Conservation (phyloP, 2,888 invertebrate genomes). For the Oeneis ivallda region DNA sequence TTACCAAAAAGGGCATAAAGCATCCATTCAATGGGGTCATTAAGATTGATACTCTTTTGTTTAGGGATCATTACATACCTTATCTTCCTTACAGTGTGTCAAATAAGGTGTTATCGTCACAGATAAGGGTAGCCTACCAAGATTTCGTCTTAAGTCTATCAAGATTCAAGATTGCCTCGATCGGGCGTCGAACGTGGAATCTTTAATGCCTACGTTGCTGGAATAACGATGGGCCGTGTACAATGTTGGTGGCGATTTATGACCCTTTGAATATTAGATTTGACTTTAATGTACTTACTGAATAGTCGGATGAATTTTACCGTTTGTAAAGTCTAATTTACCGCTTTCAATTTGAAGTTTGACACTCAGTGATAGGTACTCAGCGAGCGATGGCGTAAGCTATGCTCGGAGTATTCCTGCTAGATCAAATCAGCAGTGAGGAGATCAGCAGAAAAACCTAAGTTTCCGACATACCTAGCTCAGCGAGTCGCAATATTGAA, state of each 20-base stretch:
- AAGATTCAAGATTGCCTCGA: slow-evolving; percentile 24
- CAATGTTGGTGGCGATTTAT: slow-evolving; percentile 27
- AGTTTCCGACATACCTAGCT: too few species aligned
- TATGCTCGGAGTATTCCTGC: too few species aligned
- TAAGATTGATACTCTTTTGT: slow-evolving; percentile 8
- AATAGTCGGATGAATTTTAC: too few species aligned
- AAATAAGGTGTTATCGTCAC: slow-evolving; percentile 12
- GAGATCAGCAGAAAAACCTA: too few species aligned
- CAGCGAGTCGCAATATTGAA: too few species aligned
- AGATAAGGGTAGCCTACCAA: background rate
- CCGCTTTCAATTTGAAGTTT: too few species aligned
- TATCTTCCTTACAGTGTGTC: slow-evolving; percentile 1
- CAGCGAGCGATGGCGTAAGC: too few species aligned
- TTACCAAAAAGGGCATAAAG: background rate
- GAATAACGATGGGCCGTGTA: slow-evolving; percentile 29
- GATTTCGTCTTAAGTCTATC: slow-evolving; percentile 22
- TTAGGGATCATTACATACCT: background rate
- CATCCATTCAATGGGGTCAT: slow-evolving; percentile 2
- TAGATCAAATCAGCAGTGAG: too few species aligned
- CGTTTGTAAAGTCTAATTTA: too few species aligned
- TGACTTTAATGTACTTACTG: background rate
- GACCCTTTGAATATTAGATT: slow-evolving; percentile 16
- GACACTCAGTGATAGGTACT: too few species aligned
- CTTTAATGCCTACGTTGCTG: slow-evolving; percentile 15
- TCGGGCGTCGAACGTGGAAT: slow-evolving; percentile 28